Base-by-base conservation (phyloP, 2,888 invertebrate genomes). In the Rhagium mordax region DNA sequence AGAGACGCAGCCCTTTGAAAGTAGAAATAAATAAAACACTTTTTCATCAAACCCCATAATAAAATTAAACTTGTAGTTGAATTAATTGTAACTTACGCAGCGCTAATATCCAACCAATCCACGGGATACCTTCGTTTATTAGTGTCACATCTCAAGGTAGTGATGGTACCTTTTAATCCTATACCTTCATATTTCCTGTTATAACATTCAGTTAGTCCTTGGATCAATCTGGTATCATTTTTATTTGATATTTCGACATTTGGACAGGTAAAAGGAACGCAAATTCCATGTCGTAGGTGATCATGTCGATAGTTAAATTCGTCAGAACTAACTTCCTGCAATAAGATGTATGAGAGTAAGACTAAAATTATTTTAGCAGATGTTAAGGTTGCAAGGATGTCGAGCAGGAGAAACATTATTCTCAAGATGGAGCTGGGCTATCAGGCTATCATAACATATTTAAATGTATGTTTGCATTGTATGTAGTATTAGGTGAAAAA, bases 181-280 rank as follows among this genome's bases (percentile, higher is more conserved):
- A 66, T 18, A 15, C 69, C 20, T 60, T 51, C 61, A 69, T 72
- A 78, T 53, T 79, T 77, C 21, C 74, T 60, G 49, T 80, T 65
- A 33, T 72, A 79, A 71, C 81, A 81, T 1, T 67, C 49, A 48
- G 68, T 69, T 16, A 80, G 16, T 49, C 70, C 71, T 57, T 70
- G 33, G 24, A 7, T 20, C 4, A 82, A 71, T n/a, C 21, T 33
- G 2, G 78, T n/a, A 15, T 73, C 68, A 20, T 74, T 72, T 57
- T 74, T 73, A 71, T 73, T 59, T 20, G 66, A 55, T 16, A 51
- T 60, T 24, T 62, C 68, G 5, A 80, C 69, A 13, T 75, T 71
- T 6, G 79, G 78, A 68, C 81, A 81, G 2, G 76, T 74, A 51
- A 73, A 65, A 8, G 81, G 73, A 48, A 81, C 65, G 66, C 82